These are phyloP conservation scores for Cassiopea xamachana DNA, from an alignment of 30 jellyfish, hydroid and myxozoan species.

Conservation along the genomic window DNA sequence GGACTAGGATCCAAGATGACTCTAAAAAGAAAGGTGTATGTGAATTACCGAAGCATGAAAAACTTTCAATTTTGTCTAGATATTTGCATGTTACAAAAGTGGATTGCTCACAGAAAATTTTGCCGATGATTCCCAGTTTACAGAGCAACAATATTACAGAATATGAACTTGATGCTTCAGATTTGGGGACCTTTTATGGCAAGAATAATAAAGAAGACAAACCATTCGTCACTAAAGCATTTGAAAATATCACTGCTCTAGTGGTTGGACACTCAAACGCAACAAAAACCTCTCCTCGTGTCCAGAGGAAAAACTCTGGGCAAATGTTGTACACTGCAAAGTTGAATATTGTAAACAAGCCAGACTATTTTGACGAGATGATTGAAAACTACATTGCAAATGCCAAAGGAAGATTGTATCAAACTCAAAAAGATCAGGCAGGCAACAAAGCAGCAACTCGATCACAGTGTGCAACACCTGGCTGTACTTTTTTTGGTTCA, in stretches of 20 bases:
- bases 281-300: slow-evolving; percentile 21
- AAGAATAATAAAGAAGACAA: slow-evolving; percentile 43
- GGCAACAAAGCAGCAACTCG: not conserved
- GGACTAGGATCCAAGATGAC: slow-evolving; percentile 76
- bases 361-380: slow-evolving; percentile 83
- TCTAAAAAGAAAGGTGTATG: slow-evolving; percentile 47
- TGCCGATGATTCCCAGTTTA: slow-evolving; percentile 27
- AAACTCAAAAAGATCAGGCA: not conserved
- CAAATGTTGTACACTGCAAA: slow-evolving; percentile 58
- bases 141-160: slow-evolving; percentile 17
- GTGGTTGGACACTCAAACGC: slow-evolving; percentile 24
- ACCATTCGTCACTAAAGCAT: slow-evolving; percentile 60
- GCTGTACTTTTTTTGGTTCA: slow-evolving; percentile 75
- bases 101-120: not conserved
- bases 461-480: slow-evolving; percentile 55
- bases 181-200: slow-evolving; percentile 34
- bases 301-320: slow-evolving; percentile 15
- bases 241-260: slow-evolving; percentile 46
- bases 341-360: slow-evolving; percentile 71
- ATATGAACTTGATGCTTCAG: slow-evolving; percentile 33
- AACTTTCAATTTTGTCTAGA: slow-evolving; percentile 39
- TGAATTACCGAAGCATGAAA: slow-evolving; percentile 63
- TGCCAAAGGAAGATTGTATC: slow-evolving; percentile 27
- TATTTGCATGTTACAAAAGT: slow-evolving; percentile 77
- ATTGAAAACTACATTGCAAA: slow-evolving; percentile 68